Evolutionary conservation across 2,113 vertebrate species (phyloP).

Genomic region (Petrocephalus zakoni): DNA sequence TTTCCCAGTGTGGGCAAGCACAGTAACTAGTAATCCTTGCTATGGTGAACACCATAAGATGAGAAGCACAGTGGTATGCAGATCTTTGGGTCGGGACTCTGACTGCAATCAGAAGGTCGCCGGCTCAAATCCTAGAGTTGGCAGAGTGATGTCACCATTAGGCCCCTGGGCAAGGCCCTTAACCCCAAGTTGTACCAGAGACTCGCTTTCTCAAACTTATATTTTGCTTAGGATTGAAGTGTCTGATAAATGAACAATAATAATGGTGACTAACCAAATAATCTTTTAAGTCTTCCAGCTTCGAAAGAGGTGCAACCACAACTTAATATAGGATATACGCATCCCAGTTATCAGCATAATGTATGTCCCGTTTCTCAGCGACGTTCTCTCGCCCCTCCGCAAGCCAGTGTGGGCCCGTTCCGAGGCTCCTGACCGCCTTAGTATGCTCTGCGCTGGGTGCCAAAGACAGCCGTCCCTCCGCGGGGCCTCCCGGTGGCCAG

Average conservation of each 20-base stretch:
- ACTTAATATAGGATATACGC: neutral
- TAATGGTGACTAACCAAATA: neutral
- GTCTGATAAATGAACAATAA: neutral
- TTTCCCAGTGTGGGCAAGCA: neutral
- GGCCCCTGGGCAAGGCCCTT: neutral
- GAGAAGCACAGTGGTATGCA: neutral
- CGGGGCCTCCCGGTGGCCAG: slow-evolving; percentile 39
- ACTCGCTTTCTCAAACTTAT: neutral
- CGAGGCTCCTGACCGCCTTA: neutral
- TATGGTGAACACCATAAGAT: neutral
- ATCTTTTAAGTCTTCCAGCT: neutral
- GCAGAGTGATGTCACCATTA: neutral
- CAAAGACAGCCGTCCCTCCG: neutral
- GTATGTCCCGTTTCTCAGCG: neutral
- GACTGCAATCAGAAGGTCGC: neutral
- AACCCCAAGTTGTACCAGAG: neutral
- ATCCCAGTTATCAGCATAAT: neutral
- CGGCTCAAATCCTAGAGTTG: neutral
- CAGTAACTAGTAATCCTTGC: neutral
- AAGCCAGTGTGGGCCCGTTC: neutral
- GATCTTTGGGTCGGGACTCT: neutral
- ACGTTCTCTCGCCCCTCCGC: neutral
- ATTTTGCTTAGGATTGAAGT: neutral
- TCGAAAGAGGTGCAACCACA: neutral
- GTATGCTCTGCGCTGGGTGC: neutral